These are phyloP conservation scores for Liposcelis brunnea DNA, from an alignment of 2,888 invertebrate species.

Conservation along the genomic window DNA sequence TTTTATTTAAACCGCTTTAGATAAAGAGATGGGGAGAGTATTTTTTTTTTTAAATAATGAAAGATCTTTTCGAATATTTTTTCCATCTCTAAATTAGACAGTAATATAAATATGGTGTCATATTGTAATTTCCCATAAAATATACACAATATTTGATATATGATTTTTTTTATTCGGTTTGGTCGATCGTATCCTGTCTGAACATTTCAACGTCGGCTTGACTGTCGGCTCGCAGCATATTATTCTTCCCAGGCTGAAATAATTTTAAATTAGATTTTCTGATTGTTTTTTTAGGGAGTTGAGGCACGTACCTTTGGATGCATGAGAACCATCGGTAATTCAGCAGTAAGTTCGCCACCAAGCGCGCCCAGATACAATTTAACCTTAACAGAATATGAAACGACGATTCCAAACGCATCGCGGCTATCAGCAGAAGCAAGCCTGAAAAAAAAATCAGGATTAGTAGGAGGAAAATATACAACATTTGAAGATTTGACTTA, in stretches of 20 bases:
- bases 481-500: too few species aligned
- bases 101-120: too few species aligned
- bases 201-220: slow-evolving; percentile 56
- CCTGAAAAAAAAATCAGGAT: slow-evolving; percentile 26
- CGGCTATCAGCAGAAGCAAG: slow-evolving; percentile 61
- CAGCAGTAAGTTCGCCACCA: slow-evolving; percentile 81
- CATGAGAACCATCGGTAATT: slow-evolving; percentile 81
- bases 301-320: slow-evolving; percentile 53
- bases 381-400: slow-evolving; percentile 88
- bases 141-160: too few species aligned
- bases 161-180: slow-evolving; percentile 19
- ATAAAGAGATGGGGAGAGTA: too few species aligned
- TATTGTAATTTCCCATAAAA: too few species aligned
- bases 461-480: slow-evolving; percentile 7
- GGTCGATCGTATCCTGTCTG: slow-evolving; percentile 46
- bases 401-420: slow-evolving; percentile 88
- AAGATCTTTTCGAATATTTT: too few species aligned
- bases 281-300: background rate
- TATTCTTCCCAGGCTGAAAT: slow-evolving; percentile 32
- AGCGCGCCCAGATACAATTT: slow-evolving; percentile 84
- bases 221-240: slow-evolving; percentile 48
- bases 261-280: background rate
- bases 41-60: too few species aligned
- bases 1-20: too few species aligned
- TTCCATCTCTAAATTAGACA: too few species aligned